Evolutionary conservation across 2,888 invertebrate species (phyloP).

Genomic region (Eristalis intricaria): DNA sequence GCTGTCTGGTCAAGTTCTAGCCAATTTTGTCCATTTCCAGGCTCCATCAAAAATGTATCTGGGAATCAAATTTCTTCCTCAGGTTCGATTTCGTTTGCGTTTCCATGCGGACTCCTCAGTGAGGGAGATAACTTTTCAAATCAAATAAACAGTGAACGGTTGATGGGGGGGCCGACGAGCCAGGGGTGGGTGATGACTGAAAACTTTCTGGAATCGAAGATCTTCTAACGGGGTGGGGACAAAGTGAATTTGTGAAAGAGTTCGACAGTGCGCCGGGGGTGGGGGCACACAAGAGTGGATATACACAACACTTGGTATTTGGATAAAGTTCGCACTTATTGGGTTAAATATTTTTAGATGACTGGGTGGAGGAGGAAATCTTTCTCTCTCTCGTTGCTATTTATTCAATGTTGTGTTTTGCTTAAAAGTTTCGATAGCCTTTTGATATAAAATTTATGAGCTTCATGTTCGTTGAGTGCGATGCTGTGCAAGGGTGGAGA

Average conservation of each 20-base stretch:
- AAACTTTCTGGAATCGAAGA: conserved; percentile 55
- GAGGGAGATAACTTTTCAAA: conserved; percentile 57
- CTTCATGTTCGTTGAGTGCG: not conserved
- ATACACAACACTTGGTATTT: conserved; percentile 10
- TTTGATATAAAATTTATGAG: conserved; percentile 8
- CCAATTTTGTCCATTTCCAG: conserved; percentile 30
- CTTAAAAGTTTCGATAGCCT: not conserved
- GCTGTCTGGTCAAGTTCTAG: not conserved
- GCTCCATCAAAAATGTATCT: conserved; percentile 63
- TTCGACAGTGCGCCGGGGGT: not conserved
- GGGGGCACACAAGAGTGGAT: not conserved
- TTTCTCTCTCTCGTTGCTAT: not conserved
- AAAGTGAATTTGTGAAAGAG: conserved; percentile 56
- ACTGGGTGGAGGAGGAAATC: not conserved
- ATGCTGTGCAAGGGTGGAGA: not conserved
- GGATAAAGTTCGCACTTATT: conserved; percentile 57
- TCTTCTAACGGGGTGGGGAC: conserved; percentile 42
- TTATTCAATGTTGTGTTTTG: conserved; percentile 6
- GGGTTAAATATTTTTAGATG: conserved; percentile 43
- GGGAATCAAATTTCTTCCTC: conserved; percentile 62
- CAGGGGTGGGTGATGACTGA: not conserved
- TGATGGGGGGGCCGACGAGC: conserved; percentile 5
- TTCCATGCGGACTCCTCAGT: not conserved
- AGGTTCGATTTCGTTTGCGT: conserved; percentile 17
- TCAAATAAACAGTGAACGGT: conserved; percentile 41